Evolutionary conservation across 2,888 invertebrate species (phyloP).

Genomic region (Nomada ferruginata): DNA sequence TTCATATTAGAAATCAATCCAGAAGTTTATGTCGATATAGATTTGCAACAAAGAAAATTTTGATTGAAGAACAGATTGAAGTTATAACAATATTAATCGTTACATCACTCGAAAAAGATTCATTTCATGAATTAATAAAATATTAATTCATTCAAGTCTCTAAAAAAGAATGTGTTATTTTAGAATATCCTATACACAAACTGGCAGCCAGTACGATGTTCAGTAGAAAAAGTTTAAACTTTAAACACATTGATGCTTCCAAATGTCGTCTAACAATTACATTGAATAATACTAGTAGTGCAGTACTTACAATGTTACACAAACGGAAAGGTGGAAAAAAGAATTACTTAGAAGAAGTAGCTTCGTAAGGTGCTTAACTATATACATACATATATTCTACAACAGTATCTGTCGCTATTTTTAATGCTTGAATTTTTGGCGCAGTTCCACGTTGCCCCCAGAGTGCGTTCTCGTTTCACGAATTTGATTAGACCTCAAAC

Average conservation of each 20-base stretch:
- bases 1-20: neutral
- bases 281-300: neutral
- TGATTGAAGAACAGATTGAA: too few relatives aligned
- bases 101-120: too few relatives aligned
- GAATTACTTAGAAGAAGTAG: slow-evolving; percentile 2
- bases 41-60: too few relatives aligned
- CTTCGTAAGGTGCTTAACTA: slow-evolving; percentile 25
- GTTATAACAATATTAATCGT: too few relatives aligned
- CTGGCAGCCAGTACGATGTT: neutral
- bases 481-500: slow-evolving; percentile 48
- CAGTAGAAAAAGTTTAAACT: neutral
- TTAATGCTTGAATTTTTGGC: slow-evolving; percentile 60
- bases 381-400: slow-evolving; percentile 45
- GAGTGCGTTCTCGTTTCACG: slow-evolving; percentile 13
- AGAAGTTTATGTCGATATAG: neutral
- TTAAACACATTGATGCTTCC: slow-evolving; percentile 4
- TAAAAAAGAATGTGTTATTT: too few relatives aligned
- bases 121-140: too few relatives aligned
- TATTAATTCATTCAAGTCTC: too few relatives aligned
- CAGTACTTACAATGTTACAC: neutral
- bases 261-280: neutral
- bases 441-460: slow-evolving; percentile 39
- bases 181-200: too few relatives aligned
- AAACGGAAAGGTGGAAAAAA: slow-evolving; percentile 2
- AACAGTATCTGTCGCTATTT: slow-evolving; percentile 35